Evolutionary conservation across 2,113 vertebrate species (phyloP).

Genomic region (Hippoglossus stenolepis): DNA sequence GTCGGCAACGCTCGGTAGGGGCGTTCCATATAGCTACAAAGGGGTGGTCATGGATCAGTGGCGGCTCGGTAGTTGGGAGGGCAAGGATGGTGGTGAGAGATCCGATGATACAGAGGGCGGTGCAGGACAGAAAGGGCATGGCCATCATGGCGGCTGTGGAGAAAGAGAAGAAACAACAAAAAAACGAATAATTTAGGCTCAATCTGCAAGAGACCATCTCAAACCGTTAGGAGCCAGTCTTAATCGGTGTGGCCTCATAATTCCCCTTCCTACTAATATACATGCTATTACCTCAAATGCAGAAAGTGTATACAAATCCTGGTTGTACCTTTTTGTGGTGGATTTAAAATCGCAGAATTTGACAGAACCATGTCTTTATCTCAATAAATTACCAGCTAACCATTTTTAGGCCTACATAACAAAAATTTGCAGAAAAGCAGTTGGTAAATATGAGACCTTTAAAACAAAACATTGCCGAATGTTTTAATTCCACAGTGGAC

Average conservation of each 20-base stretch:
- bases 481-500: neutral
- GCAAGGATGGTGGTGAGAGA: constrained; percentile 12
- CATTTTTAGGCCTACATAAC: no score
- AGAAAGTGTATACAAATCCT: no score
- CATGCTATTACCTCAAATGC: no score
- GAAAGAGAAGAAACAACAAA: constrained; percentile 4
- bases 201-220: no score
- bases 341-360: no score
- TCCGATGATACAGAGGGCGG: constrained; percentile 42
- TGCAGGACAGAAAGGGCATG: constrained; percentile 7
- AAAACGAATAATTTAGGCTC: neutral
- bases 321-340: no score
- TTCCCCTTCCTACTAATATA: no score
- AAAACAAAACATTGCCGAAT: neutral
- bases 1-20: constrained; percentile 83
- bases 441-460: neutral
- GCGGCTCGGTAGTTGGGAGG: constrained; percentile 73
- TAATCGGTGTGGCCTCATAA: no score
- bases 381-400: no score
- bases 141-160: constrained; percentile 32
- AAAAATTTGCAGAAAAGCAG: no score
- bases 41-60: constrained; percentile 78
- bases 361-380: no score
- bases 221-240: no score
- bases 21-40: constrained; percentile 89